phyloP scores from a whole-genome alignment of 2,888 invertebrate genomes.

The Elysia crispata region DNA sequence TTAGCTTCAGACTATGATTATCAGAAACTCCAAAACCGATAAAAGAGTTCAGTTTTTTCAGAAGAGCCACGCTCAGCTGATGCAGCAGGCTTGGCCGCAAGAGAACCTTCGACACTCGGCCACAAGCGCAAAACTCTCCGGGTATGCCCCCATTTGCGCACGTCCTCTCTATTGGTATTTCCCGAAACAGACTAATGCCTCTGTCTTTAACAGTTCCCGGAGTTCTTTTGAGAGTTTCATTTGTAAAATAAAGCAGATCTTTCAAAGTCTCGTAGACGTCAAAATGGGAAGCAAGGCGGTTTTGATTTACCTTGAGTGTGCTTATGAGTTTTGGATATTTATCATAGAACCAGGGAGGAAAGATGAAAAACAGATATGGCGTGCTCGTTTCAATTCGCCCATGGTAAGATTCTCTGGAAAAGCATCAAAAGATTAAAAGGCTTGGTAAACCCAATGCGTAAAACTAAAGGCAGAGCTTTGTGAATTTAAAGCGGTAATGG shows the following conservation, averaged over 20 bases:
- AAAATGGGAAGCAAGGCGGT: conserved; percentile 89
- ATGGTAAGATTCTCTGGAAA: conserved; percentile 86
- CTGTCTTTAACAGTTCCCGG: conserved; percentile 44
- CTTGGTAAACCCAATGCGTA: too few species aligned
- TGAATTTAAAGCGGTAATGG: too few species aligned
- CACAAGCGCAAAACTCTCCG: conserved; percentile 95
- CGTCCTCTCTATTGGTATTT: conserved; percentile 83
- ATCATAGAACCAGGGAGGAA: conserved; percentile 85
- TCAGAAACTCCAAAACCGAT: too few species aligned
- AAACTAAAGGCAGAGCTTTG: too few species aligned
- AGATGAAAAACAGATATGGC: conserved; percentile 88
- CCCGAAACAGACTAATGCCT: conserved; percentile 71
- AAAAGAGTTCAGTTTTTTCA: too few species aligned
- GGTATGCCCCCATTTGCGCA: conserved; percentile 93
- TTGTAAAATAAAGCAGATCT: conserved; percentile 81
- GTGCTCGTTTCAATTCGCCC: conserved; percentile 94
- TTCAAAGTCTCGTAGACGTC: conserved; percentile 90
- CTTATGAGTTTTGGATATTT: conserved; percentile 82
- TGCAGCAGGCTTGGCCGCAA: too few species aligned
- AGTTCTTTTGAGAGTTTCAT: conserved; percentile 11
- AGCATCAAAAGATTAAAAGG: too few species aligned
- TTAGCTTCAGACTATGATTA: too few species aligned
- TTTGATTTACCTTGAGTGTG: conserved; percentile 82
- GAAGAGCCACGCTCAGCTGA: too few species aligned
- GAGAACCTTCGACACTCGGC: too few species aligned